Percentiles rank a stretch among this genome's conserved stretches.
These are phyloP conservation scores for Temnothorax nylanderi DNA, from an alignment of 1,140 invertebrate species.

Conservation along the genomic window DNA sequence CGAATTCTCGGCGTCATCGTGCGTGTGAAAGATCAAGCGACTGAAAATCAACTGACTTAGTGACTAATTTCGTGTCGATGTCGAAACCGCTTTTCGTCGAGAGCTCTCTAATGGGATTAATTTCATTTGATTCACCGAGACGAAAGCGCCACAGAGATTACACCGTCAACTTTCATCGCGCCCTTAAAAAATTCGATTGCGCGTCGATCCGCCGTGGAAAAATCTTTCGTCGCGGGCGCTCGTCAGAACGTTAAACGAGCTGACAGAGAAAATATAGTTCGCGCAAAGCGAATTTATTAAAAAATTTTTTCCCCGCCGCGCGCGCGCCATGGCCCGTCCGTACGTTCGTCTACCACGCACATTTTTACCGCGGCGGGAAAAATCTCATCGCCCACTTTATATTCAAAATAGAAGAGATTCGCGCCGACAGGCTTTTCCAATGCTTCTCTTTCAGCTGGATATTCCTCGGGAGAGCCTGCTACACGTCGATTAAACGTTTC, in stretches of 20 bases:
- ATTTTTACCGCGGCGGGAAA: slow-evolving; percentile 49
- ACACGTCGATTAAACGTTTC: slow-evolving; percentile 72
- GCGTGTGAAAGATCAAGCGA: not conserved
- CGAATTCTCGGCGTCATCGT: not conserved
- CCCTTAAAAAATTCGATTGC: slow-evolving; percentile 51
- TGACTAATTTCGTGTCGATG: not conserved
- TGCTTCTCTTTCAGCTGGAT: slow-evolving; percentile 53
- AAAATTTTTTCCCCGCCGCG: slow-evolving; percentile 65
- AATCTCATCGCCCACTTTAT: slow-evolving; percentile 72
- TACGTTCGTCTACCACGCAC: slow-evolving; percentile 57
- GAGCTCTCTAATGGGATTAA: slow-evolving; percentile 38
- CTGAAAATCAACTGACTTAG: not conserved
- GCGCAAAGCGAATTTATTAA: slow-evolving; percentile 71
- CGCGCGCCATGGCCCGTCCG: slow-evolving; percentile 42
- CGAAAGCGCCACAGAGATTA: slow-evolving; percentile 27
- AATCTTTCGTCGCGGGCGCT: slow-evolving; percentile 39
- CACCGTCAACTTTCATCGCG: slow-evolving; percentile 35
- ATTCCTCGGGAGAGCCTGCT: slow-evolving; percentile 31
- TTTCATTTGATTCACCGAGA: slow-evolving; percentile 39
- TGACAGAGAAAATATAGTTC: slow-evolving; percentile 64
- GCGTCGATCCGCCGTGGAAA: slow-evolving; percentile 43
- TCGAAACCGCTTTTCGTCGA: not conserved
- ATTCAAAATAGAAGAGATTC: slow-evolving; percentile 67
- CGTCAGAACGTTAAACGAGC: slow-evolving; percentile 61
- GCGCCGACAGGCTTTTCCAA: slow-evolving; percentile 73